These are phyloP conservation scores for Pachycephala philippinensis DNA, from an alignment of 2,113 vertebrate species.

Conservation along the genomic window DNA sequence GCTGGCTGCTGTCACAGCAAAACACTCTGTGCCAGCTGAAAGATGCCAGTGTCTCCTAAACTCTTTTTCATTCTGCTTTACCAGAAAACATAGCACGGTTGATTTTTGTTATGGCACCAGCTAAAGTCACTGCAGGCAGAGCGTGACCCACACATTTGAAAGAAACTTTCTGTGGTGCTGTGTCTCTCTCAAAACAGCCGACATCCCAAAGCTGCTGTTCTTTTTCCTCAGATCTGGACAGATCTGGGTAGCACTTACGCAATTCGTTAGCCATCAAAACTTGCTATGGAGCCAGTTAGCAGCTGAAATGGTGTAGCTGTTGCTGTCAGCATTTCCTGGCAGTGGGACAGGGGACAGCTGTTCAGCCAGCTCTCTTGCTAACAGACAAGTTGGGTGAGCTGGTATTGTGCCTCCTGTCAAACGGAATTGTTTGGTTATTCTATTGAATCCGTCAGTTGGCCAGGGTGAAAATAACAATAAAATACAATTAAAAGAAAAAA, in stretches of 20 bases:
- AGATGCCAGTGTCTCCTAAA: neutral
- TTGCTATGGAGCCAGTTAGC: neutral
- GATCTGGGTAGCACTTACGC: neutral
- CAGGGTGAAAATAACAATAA: neutral
- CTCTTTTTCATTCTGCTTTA: neutral
- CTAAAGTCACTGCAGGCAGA: neutral
- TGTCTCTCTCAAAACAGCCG: neutral
- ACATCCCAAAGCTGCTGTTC: neutral
- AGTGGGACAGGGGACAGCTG: slow-evolving; percentile 43
- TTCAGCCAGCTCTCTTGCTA: slow-evolving; percentile 24
- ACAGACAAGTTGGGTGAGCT: neutral
- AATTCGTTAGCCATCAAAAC: slow-evolving; percentile 21
- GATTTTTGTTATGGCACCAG: neutral
- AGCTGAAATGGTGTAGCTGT: slow-evolving; percentile 36
- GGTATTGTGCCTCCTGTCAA: slow-evolving; percentile 27
- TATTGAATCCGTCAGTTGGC: neutral
- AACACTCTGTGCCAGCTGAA: slow-evolving; percentile 7
- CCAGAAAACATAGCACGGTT: fast-evolving
- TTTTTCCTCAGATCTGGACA: neutral
- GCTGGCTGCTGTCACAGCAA: slow-evolving; percentile 27
- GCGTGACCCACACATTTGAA: neutral
- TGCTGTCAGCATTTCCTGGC: slow-evolving; percentile 48
- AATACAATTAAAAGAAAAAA: neutral
- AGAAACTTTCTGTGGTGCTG: neutral
- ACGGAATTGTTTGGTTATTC: neutral